Base-by-base conservation (phyloP, 2,888 invertebrate species). In the Erebia epiphron region DNA sequence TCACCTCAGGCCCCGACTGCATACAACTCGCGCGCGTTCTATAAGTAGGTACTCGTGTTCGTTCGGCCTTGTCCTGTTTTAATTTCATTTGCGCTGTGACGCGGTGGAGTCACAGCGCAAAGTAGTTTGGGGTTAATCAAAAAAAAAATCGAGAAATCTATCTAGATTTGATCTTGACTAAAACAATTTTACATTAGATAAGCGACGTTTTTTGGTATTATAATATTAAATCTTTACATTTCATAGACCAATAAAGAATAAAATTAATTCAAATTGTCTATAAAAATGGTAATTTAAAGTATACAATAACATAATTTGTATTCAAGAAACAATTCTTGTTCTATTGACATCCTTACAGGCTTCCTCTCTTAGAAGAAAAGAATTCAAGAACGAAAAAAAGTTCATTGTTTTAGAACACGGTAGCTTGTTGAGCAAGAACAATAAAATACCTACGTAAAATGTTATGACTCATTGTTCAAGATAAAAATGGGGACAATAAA, bases 361-460 rank as follows among this genome's bases (percentile, higher is more conserved):
- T 71, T 70, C 65, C 64, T 41, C 41, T 46, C 66, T 66, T 56
- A 57, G 9, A 65, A 49, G 57, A 67, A 73, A 72, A 61, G 65
- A 62, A 50, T 54, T 68, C 35, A 11, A 65, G 63, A 21, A 70
- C 41, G 52, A 52, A 64, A 70, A 69, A 73, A 70, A 54, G 41
- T 58, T 49, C 67, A 60, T 66, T 61, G 65, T 70, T 70, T 61
- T 61, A 68, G 18, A 62, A 50, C n/a, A 61, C 64, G 68, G 72
- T 70, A 72, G 70, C 72, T 72, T 52, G 70, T 67, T 65, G 60
- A 63, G 49, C 67, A 70, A 52, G 63, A 65, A 73, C 68, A 73
- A 68, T 70, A 70, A 70, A 68, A 61, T 35, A 46, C 13, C 46
- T 46, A 69, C 68, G 52, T 65, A 65, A 61, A 60, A 65, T 65